A percentile compares a stretch with the other conserved stretches of the same genome.
phyloP scores from a whole-genome alignment of 2,113 vertebrate genomes.

The Aepyceros melampus region DNA sequence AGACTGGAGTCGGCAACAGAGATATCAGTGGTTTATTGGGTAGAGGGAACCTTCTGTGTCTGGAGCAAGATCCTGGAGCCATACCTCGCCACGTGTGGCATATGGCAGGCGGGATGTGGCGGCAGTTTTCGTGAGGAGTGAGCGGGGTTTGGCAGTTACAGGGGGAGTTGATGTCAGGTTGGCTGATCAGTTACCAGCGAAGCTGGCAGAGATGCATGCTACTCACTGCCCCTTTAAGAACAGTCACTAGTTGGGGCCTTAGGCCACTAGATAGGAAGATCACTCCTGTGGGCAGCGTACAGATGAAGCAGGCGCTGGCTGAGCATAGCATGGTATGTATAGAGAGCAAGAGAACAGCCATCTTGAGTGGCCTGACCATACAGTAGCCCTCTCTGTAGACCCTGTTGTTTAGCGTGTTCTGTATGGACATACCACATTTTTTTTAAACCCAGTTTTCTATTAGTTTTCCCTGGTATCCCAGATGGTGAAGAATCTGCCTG shows the following conservation, averaged over 20 bases:
- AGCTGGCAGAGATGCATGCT: background rate
- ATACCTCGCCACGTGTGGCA: background rate
- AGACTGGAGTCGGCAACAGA: background rate
- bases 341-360: background rate
- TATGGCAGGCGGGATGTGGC: background rate
- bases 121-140: background rate
- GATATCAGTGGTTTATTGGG: background rate
- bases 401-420: background rate
- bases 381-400: background rate
- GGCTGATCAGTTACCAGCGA: background rate
- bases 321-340: background rate
- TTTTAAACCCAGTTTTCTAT: background rate
- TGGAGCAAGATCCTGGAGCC: background rate
- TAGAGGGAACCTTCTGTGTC: background rate
- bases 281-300: background rate
- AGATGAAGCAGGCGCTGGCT: background rate
- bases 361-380: background rate
- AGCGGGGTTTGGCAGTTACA: background rate
- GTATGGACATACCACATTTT: background rate
- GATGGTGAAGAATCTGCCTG: background rate
- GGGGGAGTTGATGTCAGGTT: background rate
- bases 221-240: background rate
- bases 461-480: background rate
- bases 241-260: background rate
- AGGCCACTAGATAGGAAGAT: background rate